Evolutionary conservation across 2,888 invertebrate genomes (phyloP).

Genomic region (Copidosoma aretas): DNA sequence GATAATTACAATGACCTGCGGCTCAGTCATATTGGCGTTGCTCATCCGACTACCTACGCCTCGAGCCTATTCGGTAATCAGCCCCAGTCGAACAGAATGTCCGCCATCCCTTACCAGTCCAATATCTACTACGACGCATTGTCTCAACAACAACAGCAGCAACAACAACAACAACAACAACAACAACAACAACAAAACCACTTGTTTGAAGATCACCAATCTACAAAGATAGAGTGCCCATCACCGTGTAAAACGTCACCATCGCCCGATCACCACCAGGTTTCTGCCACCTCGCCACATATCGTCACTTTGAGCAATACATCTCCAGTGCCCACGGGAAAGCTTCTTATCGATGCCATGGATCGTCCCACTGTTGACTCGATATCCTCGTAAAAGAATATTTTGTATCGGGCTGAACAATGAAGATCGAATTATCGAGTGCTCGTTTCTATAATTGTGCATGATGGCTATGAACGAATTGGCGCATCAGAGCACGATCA

Average conservation of each 20-base stretch:
- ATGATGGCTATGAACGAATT: too few species aligned
- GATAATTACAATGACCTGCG: slow-evolving; percentile 51
- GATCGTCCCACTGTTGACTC: slow-evolving; percentile 67
- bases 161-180: slow-evolving; percentile 53
- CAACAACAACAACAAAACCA: slow-evolving; percentile 51
- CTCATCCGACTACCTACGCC: slow-evolving; percentile 46
- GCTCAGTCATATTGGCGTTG: slow-evolving; percentile 46
- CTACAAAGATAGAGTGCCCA: slow-evolving; percentile 59
- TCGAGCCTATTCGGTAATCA: slow-evolving; percentile 44
- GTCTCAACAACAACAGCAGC: slow-evolving; percentile 45
- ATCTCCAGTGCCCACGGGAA: slow-evolving; percentile 48
- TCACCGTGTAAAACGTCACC: slow-evolving; percentile 40
- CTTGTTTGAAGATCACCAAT: slow-evolving; percentile 47
- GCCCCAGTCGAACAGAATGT: slow-evolving; percentile 45
- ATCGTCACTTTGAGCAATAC: slow-evolving; percentile 55
- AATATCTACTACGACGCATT: slow-evolving; percentile 54
- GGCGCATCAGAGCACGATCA: too few species aligned
- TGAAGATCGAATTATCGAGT: too few species aligned
- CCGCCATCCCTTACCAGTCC: slow-evolving; percentile 46
- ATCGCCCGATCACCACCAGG: slow-evolving; percentile 57
- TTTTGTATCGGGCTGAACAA: too few species aligned
- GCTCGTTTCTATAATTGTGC: too few species aligned
- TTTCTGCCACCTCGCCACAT: slow-evolving; percentile 52
- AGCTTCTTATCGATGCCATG: slow-evolving; percentile 40
- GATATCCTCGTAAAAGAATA: slow-evolving; percentile 52